Evolutionary conservation across 2,888 invertebrate species (phyloP), one percentile per base, ranked within the genome.

Genomic region (Parapristionchus giblindavisi): DNA sequence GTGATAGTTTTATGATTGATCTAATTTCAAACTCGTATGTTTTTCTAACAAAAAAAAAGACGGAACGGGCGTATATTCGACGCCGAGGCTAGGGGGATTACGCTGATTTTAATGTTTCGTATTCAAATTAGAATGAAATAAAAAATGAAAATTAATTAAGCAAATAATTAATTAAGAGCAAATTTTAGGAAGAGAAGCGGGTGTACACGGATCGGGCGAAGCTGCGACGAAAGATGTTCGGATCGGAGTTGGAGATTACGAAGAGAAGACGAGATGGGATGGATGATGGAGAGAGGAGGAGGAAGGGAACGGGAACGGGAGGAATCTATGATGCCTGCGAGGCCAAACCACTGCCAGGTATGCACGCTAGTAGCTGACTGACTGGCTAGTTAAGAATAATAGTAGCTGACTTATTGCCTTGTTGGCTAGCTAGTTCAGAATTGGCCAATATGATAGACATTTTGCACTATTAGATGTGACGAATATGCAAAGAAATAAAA

Each of bases 131-230:
- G 8, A 43, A 17, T 54, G 14, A 6, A 24, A n/a, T n/a, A 24
- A 54, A 6, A 5, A 54, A 6, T 54, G 56, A 54, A 8, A 14
- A 54, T 54, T 5, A 54, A 54, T 43, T 43, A 43, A 17, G 43
- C 17, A 43, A 43, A 43, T 43, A 14, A 43, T n/a, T n/a, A n/a
- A n/a, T 63, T 36, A n/a, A 8, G 32, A 8, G 34, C 65, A 29
- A 34, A 29, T 70, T 70, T 65, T 1, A 75, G 75, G 48, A 48
- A 6, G 66, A 74, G 56, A 56, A 63, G 58, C 36, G 40, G 61
- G 38, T 75, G 43, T 79, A 77, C 76, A 48, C 48, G 24, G 82
- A 83, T 71, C 77, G 83, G 38, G 79, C 83, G 14, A 76, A 72
- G 6, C 43, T 66, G 21, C 77, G 83, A 43, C 63, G 81, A n/a